Evolutionary conservation across 2,888 invertebrate genomes (phyloP).

Genomic region (Drosophila limbata): DNA sequence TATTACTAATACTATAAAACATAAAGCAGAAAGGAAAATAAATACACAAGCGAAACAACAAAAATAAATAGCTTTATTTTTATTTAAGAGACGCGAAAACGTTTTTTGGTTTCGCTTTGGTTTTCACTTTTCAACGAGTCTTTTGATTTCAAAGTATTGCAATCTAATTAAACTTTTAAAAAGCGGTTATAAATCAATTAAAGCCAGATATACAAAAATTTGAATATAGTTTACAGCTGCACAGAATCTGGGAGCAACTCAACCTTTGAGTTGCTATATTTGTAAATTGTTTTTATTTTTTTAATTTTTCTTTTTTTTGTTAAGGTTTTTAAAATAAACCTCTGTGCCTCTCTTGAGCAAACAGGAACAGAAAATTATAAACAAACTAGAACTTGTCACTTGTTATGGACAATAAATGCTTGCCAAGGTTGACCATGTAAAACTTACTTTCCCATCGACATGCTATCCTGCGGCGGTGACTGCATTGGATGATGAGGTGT

Average conservation of each 20-base stretch:
- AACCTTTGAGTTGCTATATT: not conserved
- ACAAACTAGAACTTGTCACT: constrained; percentile 15
- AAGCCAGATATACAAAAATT: constrained; percentile 35
- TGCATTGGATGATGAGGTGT: constrained; percentile 90
- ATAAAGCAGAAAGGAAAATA: constrained; percentile 21
- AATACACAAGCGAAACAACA: constrained; percentile 14
- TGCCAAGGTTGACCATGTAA: constrained; percentile 31
- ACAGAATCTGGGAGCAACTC: constrained; percentile 10
- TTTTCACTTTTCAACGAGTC: constrained; percentile 15
- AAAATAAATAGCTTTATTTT: constrained; percentile 15
- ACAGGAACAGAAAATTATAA: constrained; percentile 16
- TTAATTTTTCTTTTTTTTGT: not conserved
- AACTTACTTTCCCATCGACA: constrained; percentile 90
- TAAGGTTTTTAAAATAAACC: not conserved
- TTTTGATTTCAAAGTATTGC: constrained; percentile 81
- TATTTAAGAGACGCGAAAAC: constrained; percentile 10
- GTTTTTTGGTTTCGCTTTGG: constrained; percentile 18
- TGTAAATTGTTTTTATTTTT: not conserved
- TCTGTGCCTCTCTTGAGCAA: not conserved
- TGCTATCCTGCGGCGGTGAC: constrained; percentile 87
- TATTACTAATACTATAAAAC: constrained; percentile 2
- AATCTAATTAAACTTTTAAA: constrained; percentile 67
- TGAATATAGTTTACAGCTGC: constrained; percentile 21
- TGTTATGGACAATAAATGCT: not conserved
- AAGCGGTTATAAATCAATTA: constrained; percentile 33